A percentile compares a stretch with the other conserved stretches of the same genome.
These are phyloP conservation scores for Papilio protenor DNA, from an alignment of 2,888 invertebrate species.

Conservation along the genomic window DNA sequence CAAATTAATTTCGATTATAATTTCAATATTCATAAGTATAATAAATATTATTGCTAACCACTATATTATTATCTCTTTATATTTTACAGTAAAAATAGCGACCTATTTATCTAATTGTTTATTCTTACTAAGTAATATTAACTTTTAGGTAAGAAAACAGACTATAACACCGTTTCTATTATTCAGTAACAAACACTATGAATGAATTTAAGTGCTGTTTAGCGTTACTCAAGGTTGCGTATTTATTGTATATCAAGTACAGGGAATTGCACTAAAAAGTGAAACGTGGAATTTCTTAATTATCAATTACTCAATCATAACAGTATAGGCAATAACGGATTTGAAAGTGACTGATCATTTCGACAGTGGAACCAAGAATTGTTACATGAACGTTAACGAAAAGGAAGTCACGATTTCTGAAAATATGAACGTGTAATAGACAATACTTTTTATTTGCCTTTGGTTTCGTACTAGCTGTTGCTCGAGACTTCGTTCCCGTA, in stretches of 20 bases:
- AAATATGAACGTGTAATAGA: slow-evolving; percentile 12
- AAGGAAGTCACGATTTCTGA: slow-evolving; percentile 21
- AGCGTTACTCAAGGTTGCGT: slow-evolving; percentile 8
- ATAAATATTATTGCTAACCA: neutral
- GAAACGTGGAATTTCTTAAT: slow-evolving; percentile 37
- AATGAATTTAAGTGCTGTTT: neutral
- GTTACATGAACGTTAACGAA: neutral
- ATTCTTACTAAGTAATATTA: neutral
- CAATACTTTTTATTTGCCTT: neutral
- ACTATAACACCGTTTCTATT: neutral
- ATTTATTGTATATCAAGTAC: slow-evolving; percentile 4
- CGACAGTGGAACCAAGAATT: slow-evolving; percentile 7
- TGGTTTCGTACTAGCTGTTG: neutral
- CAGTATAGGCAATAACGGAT: slow-evolving; percentile 23
- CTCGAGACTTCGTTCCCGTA: too few species aligned
- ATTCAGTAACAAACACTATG: neutral
- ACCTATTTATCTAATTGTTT: neutral
- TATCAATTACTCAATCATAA: slow-evolving; percentile 27
- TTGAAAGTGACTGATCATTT: slow-evolving; percentile 30
- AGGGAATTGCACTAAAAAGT: slow-evolving; percentile 26
- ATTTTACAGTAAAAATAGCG: neutral
- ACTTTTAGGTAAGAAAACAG: neutral
- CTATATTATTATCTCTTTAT: neutral
- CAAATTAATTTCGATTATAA: neutral
- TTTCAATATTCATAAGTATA: neutral